Percentiles rank a stretch among this genome's conserved stretches.
These are phyloP conservation scores for Mantis religiosa DNA, from an alignment of 2,888 invertebrate genomes.

Conservation along the genomic window DNA sequence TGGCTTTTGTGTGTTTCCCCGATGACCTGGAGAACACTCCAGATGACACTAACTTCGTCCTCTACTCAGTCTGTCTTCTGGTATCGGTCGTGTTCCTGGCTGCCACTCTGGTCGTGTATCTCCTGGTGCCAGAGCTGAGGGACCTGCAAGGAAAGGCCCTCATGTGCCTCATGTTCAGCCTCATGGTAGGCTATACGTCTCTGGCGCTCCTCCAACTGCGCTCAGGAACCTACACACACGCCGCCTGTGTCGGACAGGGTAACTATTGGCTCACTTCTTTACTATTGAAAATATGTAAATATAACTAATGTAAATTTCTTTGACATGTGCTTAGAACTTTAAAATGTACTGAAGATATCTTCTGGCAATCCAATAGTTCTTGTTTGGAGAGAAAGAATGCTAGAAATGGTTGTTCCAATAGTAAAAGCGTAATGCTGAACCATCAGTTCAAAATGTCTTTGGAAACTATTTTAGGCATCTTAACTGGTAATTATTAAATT, in stretches of 20 bases:
- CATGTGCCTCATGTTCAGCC: constrained; percentile 56
- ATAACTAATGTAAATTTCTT: not conserved
- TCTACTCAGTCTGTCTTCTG: constrained; percentile 38
- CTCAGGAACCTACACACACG: constrained; percentile 40
- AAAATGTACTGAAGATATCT: not conserved
- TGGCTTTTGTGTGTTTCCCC: constrained; percentile 42
- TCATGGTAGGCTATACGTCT: constrained; percentile 55
- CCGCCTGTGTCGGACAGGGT: constrained; percentile 54
- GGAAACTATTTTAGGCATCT: no score
- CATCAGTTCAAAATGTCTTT: no score
- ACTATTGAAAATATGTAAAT: no score
- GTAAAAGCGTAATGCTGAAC: no score
- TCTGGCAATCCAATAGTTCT: not conserved
- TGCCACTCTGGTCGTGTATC: constrained; percentile 57
- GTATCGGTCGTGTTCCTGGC: constrained; percentile 58
- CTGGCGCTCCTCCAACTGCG: constrained; percentile 55
- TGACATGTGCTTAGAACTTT: not conserved
- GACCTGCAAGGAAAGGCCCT: constrained; percentile 62
- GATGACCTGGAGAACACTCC: constrained; percentile 15
- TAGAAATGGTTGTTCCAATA: no score
- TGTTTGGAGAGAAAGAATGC: no score
- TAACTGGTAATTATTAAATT: not conserved
- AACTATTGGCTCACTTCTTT: constrained; percentile 31
- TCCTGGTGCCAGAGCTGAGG: constrained; percentile 57
- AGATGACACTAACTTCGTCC: not conserved